Base-by-base conservation (phyloP, 1,140 invertebrate genomes). In the Manduca sexta region DNA sequence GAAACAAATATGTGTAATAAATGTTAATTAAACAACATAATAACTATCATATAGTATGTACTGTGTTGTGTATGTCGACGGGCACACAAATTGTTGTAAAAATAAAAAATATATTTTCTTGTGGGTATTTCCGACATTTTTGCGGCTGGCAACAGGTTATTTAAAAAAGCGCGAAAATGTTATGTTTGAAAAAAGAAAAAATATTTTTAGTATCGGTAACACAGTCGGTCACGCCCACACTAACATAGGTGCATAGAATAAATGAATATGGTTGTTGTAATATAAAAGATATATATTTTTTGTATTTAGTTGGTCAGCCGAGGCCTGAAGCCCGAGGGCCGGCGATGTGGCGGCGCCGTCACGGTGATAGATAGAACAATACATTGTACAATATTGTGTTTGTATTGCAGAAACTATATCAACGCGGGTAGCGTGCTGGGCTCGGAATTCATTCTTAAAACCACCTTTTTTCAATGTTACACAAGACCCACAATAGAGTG, bases 251-350 rank as follows among this genome's bases (percentile, higher is more conserved):
- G n/a, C n/a, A 6, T 35, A 45, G 15, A 14, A 45, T 49, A 49
- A 47, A 31, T 34, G 43, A 47, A 48, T 60, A 69, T 60, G 57
- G 55, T 67, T 69, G 69, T 71, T 69, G 60, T 68, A 49, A 52
- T 49, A 37, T 64, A 59, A 63, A 64, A 61, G 48, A 70, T 65
- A 62, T 72, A 72, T 74, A 74, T 74, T 65, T 70, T 74, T 71
- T 67, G 35, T 63, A 70, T 65, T 66, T 34, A 52, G 50, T 74
- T 59, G 54, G 47, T 53, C 37, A 44, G 51, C 11, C 47, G 31
- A 16, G n/a, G n/a, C n/a, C n/a, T n/a, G n/a, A n/a, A n/a, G n/a
- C n/a, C n/a, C n/a, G n/a, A n/a, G 29, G 45, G 7, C 40, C 39
- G 45, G 43, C 18, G 14, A 31, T 17, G 15, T n/a, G 8, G 29